These are phyloP conservation scores for Dendrolimus kikuchii DNA, from an alignment of 1,140 invertebrate species.

Conservation along the genomic window DNA sequence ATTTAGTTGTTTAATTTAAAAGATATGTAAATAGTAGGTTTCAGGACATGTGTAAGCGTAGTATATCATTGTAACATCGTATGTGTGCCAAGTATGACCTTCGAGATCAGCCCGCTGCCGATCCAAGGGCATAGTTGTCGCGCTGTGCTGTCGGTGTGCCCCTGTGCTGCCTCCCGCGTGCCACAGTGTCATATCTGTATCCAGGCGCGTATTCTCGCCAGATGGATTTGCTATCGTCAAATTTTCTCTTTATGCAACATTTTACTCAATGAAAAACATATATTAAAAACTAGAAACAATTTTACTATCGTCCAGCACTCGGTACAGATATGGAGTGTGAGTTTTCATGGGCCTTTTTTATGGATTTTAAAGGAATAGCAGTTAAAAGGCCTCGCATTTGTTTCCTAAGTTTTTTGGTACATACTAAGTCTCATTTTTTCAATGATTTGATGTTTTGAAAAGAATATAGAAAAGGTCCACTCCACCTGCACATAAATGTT, in stretches of 20 bases:
- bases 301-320: constrained; percentile 18
- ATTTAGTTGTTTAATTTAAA: no score
- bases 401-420: no score
- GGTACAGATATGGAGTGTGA: constrained; percentile 68
- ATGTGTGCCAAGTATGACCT: constrained; percentile 30
- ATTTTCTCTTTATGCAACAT: constrained; percentile 41
- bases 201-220: constrained; percentile 34
- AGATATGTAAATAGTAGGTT: no score
- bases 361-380: no score
- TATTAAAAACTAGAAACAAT: no score
- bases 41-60: background rate
- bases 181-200: constrained; percentile 65
- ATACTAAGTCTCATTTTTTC: no score
- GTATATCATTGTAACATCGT: constrained; percentile 9
- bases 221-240: constrained; percentile 38
- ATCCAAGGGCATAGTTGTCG: constrained; percentile 42
- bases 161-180: constrained; percentile 29
- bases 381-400: no score
- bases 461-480: constrained; percentile 25
- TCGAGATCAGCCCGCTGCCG: background rate
- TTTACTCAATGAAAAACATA: constrained; percentile 5
- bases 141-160: constrained; percentile 11
- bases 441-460: background rate
- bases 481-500: background rate
- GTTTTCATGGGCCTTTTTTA: constrained; percentile 39